Evolutionary conservation across 2,797 vertebrate genomes (phyloP), one percentile per base, ranked within the genome.

Genomic region (Syngnathus acus): DNA sequence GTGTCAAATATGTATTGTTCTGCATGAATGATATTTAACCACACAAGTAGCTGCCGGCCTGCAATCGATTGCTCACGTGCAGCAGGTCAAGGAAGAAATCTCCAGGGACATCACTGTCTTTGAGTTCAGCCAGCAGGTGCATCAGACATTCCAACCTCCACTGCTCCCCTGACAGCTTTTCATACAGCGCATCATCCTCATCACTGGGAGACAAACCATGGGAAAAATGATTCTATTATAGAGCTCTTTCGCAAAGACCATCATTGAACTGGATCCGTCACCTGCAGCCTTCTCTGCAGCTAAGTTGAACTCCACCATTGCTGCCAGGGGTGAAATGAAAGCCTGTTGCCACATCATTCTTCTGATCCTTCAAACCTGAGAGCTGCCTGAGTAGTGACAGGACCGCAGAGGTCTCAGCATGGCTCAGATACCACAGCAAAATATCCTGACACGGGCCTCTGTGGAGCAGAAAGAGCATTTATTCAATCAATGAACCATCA

Each of bases 51-150:
- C 48, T 21, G 48, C 48, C 8, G 48, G 5, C 13, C 5, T 0
- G 23, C 54, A 55, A 14, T 32, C 23, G 10, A 51, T 50, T 64
- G 16, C 32, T 64, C 72, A 98, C 97, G 92, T 95, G 90, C 68
- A 99, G 86, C 72, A 98, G 93, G 37, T 74, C 70, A 63, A 97
- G 89, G 85, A 99, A 98, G 87, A 97, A 95, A 72, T 97, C 93
- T 70, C 94, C 96, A 0, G 95, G 92, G 66, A 98, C 81, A 50
- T 94, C 91, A 0, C 80, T 90, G 71, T 92, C 89, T 80, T 91
- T 93, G 72, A 94, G 90, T 62, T 90, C 84, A 50, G 86, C 89
- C 75, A 99, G 78, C 63, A 98, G 84, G 69, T 92, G 89, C 67
- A 90, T 90, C 13, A 98, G 80, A 86, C 88, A 94, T 80, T 95